These are phyloP conservation scores for Thamnaconus septentrionalis DNA, from an alignment of 2,113 vertebrate genomes.

Conservation along the genomic window DNA sequence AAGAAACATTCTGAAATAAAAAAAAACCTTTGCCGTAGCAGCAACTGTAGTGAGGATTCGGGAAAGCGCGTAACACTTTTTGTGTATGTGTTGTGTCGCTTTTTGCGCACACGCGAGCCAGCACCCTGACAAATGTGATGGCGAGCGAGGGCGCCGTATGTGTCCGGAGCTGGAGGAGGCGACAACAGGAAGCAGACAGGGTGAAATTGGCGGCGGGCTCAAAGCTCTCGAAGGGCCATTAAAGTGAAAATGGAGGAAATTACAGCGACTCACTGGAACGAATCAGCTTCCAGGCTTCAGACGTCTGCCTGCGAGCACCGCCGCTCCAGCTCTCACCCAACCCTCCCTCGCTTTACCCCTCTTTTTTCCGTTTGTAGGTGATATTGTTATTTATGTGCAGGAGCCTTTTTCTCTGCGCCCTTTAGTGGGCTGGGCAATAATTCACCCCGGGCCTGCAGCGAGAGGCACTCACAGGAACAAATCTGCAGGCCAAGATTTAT, in stretches of 20 bases:
- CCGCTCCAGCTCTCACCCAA: no score
- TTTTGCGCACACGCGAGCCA: not conserved
- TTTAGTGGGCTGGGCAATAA: not conserved
- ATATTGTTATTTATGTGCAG: not conserved
- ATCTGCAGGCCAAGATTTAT: not conserved
- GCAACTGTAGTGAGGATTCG: not conserved
- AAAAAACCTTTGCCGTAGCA: no score
- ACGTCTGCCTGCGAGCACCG: no score
- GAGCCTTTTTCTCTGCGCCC: not conserved
- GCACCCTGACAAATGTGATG: slow-evolving; percentile 23
- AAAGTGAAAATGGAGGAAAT: slow-evolving; percentile 41
- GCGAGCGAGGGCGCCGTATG: slow-evolving; percentile 9
- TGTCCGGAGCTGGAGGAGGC: slow-evolving; percentile 27
- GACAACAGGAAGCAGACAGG: slow-evolving; percentile 50
- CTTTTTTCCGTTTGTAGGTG: not conserved
- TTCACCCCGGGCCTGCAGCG: not conserved
- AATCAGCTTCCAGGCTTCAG: slow-evolving; percentile 39
- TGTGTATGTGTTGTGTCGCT: not conserved
- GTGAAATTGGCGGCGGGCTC: slow-evolving; percentile 46
- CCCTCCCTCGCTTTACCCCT: not conserved
- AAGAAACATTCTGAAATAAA: no score
- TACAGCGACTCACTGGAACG: slow-evolving; percentile 29
- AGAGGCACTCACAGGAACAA: not conserved
- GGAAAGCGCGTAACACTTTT: not conserved
- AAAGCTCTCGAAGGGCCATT: slow-evolving; percentile 34